These are phyloP conservation scores for Oncorhynchus keta DNA, from an alignment of 2,113 vertebrate species.

Conservation along the genomic window DNA sequence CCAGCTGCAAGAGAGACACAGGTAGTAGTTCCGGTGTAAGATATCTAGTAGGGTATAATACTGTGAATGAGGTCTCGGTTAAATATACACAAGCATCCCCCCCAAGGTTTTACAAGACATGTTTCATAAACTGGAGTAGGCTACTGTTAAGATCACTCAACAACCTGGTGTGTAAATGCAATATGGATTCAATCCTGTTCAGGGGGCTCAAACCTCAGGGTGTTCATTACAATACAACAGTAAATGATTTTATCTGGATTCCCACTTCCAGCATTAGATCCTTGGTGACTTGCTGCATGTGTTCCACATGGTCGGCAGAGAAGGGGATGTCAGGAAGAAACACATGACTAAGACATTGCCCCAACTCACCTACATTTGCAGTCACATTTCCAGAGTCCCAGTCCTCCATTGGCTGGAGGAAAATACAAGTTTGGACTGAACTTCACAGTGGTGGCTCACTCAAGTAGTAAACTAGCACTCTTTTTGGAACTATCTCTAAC, in stretches of 20 bases:
- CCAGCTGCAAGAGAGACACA: conserved; percentile 43
- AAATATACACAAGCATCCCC: too few relatives aligned
- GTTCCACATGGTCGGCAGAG: conserved; percentile 57
- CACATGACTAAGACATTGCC: conserved; percentile 65
- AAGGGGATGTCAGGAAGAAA: conserved; percentile 64
- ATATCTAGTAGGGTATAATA: too few relatives aligned
- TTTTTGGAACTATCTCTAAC: background rate
- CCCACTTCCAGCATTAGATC: conserved; percentile 59
- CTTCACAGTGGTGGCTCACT: too few relatives aligned
- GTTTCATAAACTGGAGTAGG: too few relatives aligned
- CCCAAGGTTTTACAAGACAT: too few relatives aligned
- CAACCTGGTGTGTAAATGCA: too few relatives aligned
- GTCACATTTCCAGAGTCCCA: conserved; percentile 70
- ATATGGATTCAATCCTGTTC: too few relatives aligned
- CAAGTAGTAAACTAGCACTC: too few relatives aligned
- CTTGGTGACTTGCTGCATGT: conserved; percentile 61
- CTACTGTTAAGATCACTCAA: too few relatives aligned
- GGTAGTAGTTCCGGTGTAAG: background rate
- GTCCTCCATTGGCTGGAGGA: conserved; percentile 49
- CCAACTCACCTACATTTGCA: conserved; percentile 51
- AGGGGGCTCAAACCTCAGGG: too few relatives aligned
- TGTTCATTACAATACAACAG: background rate
- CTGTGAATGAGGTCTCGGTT: too few relatives aligned
- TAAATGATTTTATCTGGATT: conserved; percentile 65
- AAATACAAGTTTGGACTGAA: background rate